Conservation (phyloP, 2,888 invertebrate species). For the Diogma glabrata region DNA sequence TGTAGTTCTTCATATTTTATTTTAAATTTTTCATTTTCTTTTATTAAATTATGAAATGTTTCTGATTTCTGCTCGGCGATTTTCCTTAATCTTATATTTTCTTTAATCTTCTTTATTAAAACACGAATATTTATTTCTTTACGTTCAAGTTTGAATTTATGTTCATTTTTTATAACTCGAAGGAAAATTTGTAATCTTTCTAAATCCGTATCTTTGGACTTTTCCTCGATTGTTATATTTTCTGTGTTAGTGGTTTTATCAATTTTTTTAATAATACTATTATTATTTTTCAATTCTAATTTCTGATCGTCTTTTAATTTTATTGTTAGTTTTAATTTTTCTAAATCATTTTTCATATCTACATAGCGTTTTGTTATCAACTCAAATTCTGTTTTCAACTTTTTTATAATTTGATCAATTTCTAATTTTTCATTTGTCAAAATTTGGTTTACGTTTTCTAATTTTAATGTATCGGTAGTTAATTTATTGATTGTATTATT, state of each 20-base stretch:
- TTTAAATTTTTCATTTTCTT: too few species aligned
- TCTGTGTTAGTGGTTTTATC: slow-evolving; percentile 1
- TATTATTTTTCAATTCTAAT: neutral
- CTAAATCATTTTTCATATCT: slow-evolving; percentile 2
- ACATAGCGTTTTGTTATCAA: neutral
- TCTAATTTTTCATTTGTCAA: neutral
- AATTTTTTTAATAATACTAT: neutral
- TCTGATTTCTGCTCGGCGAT: too few species aligned
- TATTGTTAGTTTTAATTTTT: neutral
- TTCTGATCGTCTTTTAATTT: neutral
- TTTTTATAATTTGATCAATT: neutral
- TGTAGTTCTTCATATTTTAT: too few species aligned
- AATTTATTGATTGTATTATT: neutral
- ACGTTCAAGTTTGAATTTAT: slow-evolving; percentile 5
- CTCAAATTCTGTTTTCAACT: neutral
- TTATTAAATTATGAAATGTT: too few species aligned
- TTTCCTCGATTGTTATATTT: neutral
- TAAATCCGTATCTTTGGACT: neutral
- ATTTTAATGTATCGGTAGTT: neutral
- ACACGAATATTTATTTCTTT: slow-evolving; percentile 1
- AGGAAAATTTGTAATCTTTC: slow-evolving; percentile 6
- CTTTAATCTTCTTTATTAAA: slow-evolving; percentile 3
- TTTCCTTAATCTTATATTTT: neutral
- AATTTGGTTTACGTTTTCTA: neutral
- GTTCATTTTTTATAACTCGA: neutral